Evolutionary conservation across 2,888 invertebrate species (phyloP).

Genomic region (Drosophila atroscutellata): DNA sequence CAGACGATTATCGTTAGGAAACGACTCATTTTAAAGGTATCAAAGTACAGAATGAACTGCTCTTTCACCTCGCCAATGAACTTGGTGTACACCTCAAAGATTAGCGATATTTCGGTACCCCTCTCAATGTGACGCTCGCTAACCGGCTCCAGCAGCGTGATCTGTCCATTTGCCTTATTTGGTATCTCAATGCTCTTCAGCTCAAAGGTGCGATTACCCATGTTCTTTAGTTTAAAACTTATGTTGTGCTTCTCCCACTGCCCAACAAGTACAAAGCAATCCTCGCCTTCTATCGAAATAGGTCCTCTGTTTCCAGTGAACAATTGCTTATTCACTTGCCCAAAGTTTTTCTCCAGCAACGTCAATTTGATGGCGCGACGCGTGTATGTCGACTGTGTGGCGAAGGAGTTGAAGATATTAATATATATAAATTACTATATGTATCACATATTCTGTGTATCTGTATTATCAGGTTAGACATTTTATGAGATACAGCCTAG

Average conservation of each 20-base stretch:
- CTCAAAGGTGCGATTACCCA: constrained; percentile 47
- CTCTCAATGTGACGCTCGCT: constrained; percentile 12
- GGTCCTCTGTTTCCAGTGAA: constrained; percentile 70
- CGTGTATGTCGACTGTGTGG: constrained; percentile 82
- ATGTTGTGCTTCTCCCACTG: constrained; percentile 82
- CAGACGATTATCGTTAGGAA: constrained; percentile 76
- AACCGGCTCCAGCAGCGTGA: constrained; percentile 66
- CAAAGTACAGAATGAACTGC: constrained; percentile 63
- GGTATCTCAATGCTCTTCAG: constrained; percentile 40
- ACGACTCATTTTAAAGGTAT: constrained; percentile 67
- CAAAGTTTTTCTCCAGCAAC: constrained; percentile 62
- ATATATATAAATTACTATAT: background rate
- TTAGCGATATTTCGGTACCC: constrained; percentile 26
- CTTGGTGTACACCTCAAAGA: constrained; percentile 65
- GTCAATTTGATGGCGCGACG: constrained; percentile 79
- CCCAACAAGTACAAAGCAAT: constrained; percentile 83
- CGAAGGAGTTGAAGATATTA: background rate
- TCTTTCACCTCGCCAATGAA: constrained; percentile 75
- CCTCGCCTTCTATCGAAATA: constrained; percentile 86
- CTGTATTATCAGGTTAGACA: background rate
- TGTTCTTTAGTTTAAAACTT: constrained; percentile 65
- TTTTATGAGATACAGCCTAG: background rate
- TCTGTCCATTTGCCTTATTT: constrained; percentile 49
- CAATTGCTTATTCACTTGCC: constrained; percentile 1
- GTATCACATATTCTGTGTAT: background rate